These are phyloP conservation scores for Oriolus oriolus DNA, from an alignment of 2,113 vertebrate genomes.

Conservation along the genomic window DNA sequence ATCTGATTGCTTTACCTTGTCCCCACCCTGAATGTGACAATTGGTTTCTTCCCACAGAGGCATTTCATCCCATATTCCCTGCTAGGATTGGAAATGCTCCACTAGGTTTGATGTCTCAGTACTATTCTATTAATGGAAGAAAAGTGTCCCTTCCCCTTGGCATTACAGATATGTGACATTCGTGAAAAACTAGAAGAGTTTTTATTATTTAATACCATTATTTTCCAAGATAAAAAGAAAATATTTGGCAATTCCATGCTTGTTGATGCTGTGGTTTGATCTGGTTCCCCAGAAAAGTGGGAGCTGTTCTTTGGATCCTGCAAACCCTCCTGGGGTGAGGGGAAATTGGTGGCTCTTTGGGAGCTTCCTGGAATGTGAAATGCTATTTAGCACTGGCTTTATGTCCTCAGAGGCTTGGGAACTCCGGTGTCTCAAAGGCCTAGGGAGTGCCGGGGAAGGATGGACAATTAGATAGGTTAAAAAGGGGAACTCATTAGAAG, in stretches of 20 bases:
- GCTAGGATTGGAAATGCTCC: neutral
- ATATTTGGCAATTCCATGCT: neutral
- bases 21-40: neutral
- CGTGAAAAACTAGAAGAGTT: neutral
- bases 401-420: neutral
- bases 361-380: constrained; percentile 51
- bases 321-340: neutral
- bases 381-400: neutral
- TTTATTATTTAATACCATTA: neutral
- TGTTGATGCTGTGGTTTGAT: constrained; percentile 37
- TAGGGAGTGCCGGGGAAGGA: neutral
- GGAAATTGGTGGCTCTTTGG: constrained; percentile 43
- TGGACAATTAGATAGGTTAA: neutral
- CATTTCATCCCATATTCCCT: neutral
- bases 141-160: neutral
- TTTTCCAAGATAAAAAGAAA: constrained; percentile 31
- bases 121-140: constrained; percentile 10
- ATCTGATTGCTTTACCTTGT: neutral
- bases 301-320: constrained; percentile 17
- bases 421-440: neutral
- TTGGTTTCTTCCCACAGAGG: neutral
- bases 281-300: neutral
- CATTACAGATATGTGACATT: neutral
- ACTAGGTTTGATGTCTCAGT: neutral
- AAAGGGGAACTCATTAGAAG: neutral